These are phyloP conservation scores for Drosophila pseudoobscura DNA, from an alignment of 1,140 invertebrate genomes.

Conservation along the genomic window DNA sequence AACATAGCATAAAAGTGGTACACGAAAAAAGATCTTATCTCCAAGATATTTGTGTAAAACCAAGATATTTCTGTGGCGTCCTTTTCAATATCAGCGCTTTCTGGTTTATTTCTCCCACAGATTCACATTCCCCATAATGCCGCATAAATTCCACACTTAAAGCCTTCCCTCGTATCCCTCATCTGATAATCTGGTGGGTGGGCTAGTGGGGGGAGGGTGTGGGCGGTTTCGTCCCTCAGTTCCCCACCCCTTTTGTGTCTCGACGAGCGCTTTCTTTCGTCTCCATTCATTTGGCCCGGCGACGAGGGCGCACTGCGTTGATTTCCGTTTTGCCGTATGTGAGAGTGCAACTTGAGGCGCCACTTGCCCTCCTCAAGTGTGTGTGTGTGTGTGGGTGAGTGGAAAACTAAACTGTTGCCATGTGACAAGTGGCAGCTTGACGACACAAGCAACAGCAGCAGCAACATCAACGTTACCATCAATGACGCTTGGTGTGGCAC, in stretches of 20 bases:
- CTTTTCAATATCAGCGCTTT: no score
- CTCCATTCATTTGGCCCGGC: constrained; percentile 75
- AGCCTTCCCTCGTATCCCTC: no score
- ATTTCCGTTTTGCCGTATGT: constrained; percentile 78
- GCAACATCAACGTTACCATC: constrained; percentile 70
- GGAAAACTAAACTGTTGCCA: constrained; percentile 79
- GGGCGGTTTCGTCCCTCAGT: neutral
- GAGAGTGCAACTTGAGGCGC: constrained; percentile 77
- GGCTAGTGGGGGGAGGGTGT: no score
- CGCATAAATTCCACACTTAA: no score
- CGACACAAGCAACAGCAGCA: constrained; percentile 45
- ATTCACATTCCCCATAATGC: no score
- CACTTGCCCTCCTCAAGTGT: constrained; percentile 65
- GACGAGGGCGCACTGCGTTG: constrained; percentile 72
- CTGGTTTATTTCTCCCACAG: no score
- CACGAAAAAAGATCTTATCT: no score
- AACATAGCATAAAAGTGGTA: no score
- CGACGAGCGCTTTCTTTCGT: constrained; percentile 5
- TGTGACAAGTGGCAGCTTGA: constrained; percentile 81
- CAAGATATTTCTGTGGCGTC: no score
- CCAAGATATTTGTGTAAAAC: no score
- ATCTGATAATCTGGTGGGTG: no score
- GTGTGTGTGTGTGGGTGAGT: constrained; percentile 49
- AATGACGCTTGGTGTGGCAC: constrained; percentile 71
- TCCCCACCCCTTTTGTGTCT: neutral